phyloP scores from a whole-genome alignment of 2,113 vertebrate genomes.

The Megaptera novaeangliae region DNA sequence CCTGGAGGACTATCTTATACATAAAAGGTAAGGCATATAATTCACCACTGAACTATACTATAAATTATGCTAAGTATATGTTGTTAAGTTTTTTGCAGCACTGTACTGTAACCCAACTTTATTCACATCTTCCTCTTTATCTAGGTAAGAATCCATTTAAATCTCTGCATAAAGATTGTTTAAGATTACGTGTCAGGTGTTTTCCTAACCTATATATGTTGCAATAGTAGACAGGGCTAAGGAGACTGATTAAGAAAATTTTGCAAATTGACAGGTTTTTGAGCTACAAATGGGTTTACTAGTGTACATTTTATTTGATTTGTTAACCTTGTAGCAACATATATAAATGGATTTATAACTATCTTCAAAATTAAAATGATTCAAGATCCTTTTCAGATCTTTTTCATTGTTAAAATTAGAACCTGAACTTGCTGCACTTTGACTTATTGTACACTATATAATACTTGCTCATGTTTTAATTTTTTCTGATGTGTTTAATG shows the following conservation, averaged over 20 bases:
- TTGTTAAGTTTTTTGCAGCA: neutral
- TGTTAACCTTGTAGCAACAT: neutral
- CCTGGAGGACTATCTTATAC: constrained; percentile 98
- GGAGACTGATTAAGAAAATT: neutral
- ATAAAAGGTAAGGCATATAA: constrained; percentile 87
- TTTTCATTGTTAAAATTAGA: neutral
- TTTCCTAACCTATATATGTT: neutral
- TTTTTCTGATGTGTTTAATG: neutral
- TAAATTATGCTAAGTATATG: neutral
- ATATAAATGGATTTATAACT: neutral
- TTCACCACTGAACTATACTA: neutral
- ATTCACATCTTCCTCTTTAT: neutral
- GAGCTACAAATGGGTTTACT: neutral
- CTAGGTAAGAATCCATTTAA: neutral
- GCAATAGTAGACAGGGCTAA: neutral
- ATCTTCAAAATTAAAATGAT: neutral
- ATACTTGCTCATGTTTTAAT: neutral
- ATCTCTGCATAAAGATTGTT: neutral
- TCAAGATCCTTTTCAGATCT: neutral
- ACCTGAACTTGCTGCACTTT: neutral
- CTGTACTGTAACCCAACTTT: neutral
- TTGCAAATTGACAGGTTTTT: neutral
- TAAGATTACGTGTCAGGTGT: neutral
- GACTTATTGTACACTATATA: neutral
- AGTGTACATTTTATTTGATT: neutral